These are phyloP conservation scores for Monochamus alternatus DNA, from an alignment of 2,888 invertebrate genomes.

Conservation along the genomic window DNA sequence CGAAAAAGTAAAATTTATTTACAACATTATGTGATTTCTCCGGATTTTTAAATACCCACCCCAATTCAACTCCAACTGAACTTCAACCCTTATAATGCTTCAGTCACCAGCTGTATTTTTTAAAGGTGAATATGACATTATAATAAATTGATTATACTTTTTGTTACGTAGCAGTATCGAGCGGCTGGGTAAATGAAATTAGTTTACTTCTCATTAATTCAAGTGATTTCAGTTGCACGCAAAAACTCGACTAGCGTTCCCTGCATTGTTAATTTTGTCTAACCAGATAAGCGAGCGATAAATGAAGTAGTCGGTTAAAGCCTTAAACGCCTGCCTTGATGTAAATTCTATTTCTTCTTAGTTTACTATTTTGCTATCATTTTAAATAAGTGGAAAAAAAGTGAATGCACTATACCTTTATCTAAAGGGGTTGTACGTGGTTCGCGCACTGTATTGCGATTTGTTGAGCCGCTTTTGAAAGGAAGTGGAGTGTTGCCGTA, in stretches of 20 bases:
- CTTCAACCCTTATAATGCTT: too few species aligned
- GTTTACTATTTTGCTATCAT: too few species aligned
- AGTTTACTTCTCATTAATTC: not conserved
- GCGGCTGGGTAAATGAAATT: not conserved
- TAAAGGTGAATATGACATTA: not conserved
- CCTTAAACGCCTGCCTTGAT: not conserved
- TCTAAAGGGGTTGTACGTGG: too few species aligned
- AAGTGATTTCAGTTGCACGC: constrained; percentile 1
- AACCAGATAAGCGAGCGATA: not conserved
- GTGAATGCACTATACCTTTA: too few species aligned
- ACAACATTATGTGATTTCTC: too few species aligned
- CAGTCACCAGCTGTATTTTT: not conserved
- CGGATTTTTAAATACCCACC: too few species aligned
- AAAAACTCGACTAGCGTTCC: not conserved
- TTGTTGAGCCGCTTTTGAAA: too few species aligned
- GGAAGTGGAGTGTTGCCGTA: too few species aligned
- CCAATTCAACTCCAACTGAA: too few species aligned
- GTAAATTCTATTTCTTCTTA: not conserved
- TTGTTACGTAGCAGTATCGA: not conserved
- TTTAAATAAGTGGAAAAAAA: too few species aligned
- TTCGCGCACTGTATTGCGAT: too few species aligned
- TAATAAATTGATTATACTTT: not conserved
- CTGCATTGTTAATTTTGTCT: not conserved
- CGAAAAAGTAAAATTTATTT: too few species aligned
- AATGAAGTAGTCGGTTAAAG: not conserved